These are phyloP conservation scores for Petroica traversi DNA, from an alignment of 2,113 vertebrate species.

Conservation along the genomic window DNA sequence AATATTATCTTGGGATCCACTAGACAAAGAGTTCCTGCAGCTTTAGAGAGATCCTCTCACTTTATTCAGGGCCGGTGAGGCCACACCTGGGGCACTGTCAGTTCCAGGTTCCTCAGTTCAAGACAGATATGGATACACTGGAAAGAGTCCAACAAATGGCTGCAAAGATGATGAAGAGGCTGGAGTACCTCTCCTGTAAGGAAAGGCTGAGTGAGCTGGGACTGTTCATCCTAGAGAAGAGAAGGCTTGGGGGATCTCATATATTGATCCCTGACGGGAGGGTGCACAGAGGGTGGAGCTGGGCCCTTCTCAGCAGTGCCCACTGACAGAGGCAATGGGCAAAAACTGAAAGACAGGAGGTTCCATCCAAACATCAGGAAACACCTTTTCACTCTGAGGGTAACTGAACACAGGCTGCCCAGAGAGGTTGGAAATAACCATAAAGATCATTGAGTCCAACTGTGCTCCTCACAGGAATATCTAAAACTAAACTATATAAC, in stretches of 20 bases:
- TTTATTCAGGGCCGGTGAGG: not conserved
- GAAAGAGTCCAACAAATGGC: not conserved
- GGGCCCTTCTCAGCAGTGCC: not conserved
- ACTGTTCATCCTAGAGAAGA: not conserved
- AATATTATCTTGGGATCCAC: not conserved
- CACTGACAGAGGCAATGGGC: not conserved
- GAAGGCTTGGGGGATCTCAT: not conserved
- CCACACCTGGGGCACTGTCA: not conserved
- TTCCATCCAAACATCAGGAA: not conserved
- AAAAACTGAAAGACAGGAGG: not conserved
- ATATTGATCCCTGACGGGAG: not conserved
- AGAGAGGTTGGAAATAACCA: not conserved
- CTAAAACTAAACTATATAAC: not conserved
- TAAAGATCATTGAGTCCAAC: fast-evolving
- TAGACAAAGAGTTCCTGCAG: not conserved
- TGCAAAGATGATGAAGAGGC: not conserved
- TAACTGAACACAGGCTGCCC: not conserved
- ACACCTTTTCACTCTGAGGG: not conserved
- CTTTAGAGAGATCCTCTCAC: not conserved
- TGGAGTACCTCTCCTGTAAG: not conserved
- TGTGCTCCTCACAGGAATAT: not conserved
- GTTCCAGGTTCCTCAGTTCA: fast-evolving
- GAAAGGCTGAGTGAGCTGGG: not conserved
- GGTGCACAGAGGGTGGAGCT: fast-evolving
- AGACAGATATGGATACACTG: not conserved